Base-by-base conservation (phyloP, 2,797 vertebrate genomes). In the Sebastiscus albofasciatus region DNA sequence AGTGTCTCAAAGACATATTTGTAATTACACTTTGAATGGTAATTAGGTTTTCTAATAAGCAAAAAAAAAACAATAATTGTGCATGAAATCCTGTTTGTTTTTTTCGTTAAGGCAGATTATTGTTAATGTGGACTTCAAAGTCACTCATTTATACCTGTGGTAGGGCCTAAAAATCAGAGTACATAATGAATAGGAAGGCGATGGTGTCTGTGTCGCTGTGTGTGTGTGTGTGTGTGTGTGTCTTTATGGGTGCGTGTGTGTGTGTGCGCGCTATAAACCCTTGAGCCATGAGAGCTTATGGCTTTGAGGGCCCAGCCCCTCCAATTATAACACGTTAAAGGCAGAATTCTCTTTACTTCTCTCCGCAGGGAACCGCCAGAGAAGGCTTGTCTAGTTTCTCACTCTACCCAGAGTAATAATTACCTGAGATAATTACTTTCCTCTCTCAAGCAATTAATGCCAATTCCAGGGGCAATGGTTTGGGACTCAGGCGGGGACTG, bases 401-500 rank as follows among this genome's bases (percentile, higher is more conserved):
- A 92, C 94, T 95, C 95, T 88, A 93, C 92, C 89, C 90, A 92
- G 90, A 91, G 92, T 95, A 94, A 96, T 96, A 95, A 96, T 96
- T 96, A 96, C 96, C 95, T 96, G 93, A 94, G 94, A 96, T 96
- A 95, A 96, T 96, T 95, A 95, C 96, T 96, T 96, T 94, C 92
- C 93, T 93, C 92, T 95, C 87, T 89, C 89, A 93, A 94, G 91
- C 95, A 96, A 96, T 96, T 95, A 95, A 95, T 94, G 94, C 84
- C 90, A 90, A 92, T 94, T 95, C 94, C 90, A 86, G 93, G 92
- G 91, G 93, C 86, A 79, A 90, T 66, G 91, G 80, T 91, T 91
- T 89, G 92, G 90, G 90, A 91, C 86, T 86, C 68, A 69, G 73
- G 71, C 87, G 59, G 54, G 77, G 81, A 89, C 83, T 34, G 68